These are phyloP conservation scores for Protonibea diacanthus DNA, from an alignment of 2,797 vertebrate species.

Conservation along the genomic window DNA sequence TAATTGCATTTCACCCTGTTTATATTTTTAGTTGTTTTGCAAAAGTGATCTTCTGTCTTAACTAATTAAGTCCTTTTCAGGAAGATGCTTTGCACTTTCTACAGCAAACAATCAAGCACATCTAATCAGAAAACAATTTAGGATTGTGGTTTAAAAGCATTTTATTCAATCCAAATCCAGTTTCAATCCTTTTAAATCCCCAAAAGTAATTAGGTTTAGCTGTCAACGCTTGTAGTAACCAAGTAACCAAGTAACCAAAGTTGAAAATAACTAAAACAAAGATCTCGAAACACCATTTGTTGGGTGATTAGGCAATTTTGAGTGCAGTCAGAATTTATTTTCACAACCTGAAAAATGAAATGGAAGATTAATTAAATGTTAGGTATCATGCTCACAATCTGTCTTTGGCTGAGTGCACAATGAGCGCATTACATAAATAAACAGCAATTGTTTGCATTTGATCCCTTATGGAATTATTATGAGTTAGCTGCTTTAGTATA, in stretches of 20 bases:
- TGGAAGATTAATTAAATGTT: conserved; percentile 9
- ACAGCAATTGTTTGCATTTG: background rate
- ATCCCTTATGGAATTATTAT: background rate
- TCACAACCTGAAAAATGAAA: conserved; percentile 2
- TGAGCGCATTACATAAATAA: background rate
- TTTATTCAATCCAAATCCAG: conserved; percentile 27
- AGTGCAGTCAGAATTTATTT: conserved; percentile 3
- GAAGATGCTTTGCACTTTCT: conserved; percentile 12
- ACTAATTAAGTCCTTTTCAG: conserved; percentile 3
- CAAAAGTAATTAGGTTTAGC: conserved; percentile 30
- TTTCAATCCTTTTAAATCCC: conserved; percentile 25
- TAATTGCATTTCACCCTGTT: background rate
- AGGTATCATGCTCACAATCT: background rate
- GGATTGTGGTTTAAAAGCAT: background rate
- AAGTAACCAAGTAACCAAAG: conserved; percentile 27
- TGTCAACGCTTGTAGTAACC: conserved; percentile 30
- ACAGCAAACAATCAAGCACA: conserved; percentile 14
- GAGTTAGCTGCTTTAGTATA: background rate
- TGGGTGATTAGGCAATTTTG: conserved; percentile 29
- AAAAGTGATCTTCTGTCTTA: background rate
- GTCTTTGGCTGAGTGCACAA: background rate
- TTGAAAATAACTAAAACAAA: conserved; percentile 36
- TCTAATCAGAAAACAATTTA: conserved; percentile 22
- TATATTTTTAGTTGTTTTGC: background rate
- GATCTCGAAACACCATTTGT: conserved; percentile 29